These are phyloP conservation scores for Cyrtorhinus lividipennis DNA, from an alignment of 1,140 invertebrate genomes.

Conservation along the genomic window DNA sequence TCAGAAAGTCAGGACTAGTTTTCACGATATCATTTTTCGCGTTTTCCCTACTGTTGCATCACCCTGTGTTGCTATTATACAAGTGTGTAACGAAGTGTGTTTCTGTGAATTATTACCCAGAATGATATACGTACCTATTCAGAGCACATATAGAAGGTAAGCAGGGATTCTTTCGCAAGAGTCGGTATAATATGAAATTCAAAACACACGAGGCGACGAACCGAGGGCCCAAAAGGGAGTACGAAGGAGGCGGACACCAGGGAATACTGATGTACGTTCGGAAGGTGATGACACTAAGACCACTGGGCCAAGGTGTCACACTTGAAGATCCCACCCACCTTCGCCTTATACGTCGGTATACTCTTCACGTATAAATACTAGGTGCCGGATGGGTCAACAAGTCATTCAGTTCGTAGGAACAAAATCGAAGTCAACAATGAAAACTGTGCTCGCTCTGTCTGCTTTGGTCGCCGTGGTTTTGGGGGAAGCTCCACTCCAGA, in stretches of 20 bases:
- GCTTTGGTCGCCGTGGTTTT: background rate
- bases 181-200: background rate
- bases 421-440: background rate
- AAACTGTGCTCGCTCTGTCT: background rate
- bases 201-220: background rate
- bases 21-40: too few relatives aligned
- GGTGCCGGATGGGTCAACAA: background rate
- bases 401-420: background rate
- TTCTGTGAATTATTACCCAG: too few relatives aligned
- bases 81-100: too few relatives aligned
- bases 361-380: background rate
- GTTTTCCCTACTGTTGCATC: too few relatives aligned
- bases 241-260: background rate
- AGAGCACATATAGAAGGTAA: too few relatives aligned
- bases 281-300: background rate
- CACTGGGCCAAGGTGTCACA: background rate
- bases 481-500: background rate
- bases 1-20: too few relatives aligned
- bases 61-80: too few relatives aligned
- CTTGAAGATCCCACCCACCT: background rate
- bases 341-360: background rate
- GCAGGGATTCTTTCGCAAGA: background rate
- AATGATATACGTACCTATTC: too few relatives aligned
- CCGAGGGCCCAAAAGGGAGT: slow-evolving; percentile 1
- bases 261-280: background rate